Percentiles rank a stretch among this genome's conserved stretches.
Evolutionary conservation across 2,888 invertebrate species (phyloP).

Genomic region (Thera britannica): DNA sequence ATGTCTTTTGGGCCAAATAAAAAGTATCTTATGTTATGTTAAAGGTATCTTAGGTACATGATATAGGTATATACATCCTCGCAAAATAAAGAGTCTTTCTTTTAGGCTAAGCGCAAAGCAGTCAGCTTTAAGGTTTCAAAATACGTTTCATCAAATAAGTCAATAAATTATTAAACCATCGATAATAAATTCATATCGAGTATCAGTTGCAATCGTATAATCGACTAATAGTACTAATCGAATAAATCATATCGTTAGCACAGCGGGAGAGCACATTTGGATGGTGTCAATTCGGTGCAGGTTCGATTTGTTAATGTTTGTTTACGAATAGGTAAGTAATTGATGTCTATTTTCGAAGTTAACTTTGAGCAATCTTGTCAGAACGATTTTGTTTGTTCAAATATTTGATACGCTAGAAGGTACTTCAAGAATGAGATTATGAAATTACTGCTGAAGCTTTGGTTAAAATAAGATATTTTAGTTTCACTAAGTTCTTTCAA

Average conservation of each 20-base stretch:
- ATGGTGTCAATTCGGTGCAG: conserved; percentile 41
- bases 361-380: conserved; percentile 10
- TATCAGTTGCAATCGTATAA: conserved; percentile 34
- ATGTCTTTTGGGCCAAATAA: too few species aligned
- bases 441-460: too few species aligned
- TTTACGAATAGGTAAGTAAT: conserved; percentile 29
- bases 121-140: conserved; percentile 2
- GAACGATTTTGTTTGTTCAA: not conserved
- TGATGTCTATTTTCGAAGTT: conserved; percentile 35
- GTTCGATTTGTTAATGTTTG: conserved; percentile 33
- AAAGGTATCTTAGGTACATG: too few species aligned
- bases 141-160: conserved; percentile 9
- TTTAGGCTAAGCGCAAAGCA: not conserved
- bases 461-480: too few species aligned
- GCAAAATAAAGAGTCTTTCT: not conserved
- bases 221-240: conserved; percentile 34
- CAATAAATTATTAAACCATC: conserved; percentile 29
- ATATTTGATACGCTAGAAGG: not conserved
- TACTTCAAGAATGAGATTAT: not conserved
- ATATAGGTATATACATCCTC: too few species aligned
- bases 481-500: too few species aligned
- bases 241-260: conserved; percentile 42
- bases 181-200: conserved; percentile 28
- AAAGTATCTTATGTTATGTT: too few species aligned
- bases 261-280: conserved; percentile 43